Base-by-base conservation (phyloP, 2,888 invertebrate species). In the Salticus scenicus region DNA sequence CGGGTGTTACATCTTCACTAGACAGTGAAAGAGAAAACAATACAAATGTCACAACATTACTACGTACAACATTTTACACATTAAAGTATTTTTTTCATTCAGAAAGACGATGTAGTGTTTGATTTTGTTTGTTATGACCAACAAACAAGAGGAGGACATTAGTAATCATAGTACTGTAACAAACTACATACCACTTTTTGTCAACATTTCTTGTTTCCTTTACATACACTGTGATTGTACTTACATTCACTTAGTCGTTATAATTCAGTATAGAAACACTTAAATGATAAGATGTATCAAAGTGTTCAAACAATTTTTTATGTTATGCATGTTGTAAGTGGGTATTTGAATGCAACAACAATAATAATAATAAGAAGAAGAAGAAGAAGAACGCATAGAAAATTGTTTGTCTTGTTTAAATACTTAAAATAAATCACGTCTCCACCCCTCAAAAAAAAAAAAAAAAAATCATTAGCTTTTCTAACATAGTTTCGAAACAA, bases 121-220 rank as follows among this genome's bases (percentile, higher is more conserved):
- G 17, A 2, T 47, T 47, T 5, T 4, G 57, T 57, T 57, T 24
- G 57, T 24, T 14, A 24, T 37, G 4, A 4, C 14, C 2, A 24
- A 24, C 57, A 57, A 57, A 57, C 57, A 24, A 5, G 20, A 17
- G 20, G 20, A 57, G 24, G 24, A n/a, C 24, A 57, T 57, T 24
- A 24, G 24, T 7, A 24, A 5, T 24, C 1, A 24, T 4, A 5
- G 1, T 24, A 57, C 1, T n/a, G 8, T 37, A 66, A 72, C 76
- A 83, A 83, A 83, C 75, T 72, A 76, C 82, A 83, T 76, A 72
- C 71, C 72, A 76, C 41, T 28, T 83, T 75, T 77, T 83, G 82
- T 83, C 66, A 83, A 83, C 82, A 83, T 83, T 83, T 72, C 76
- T 76, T 76, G 57, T 71, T 33, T n/a, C 20, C 37, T 33, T 66